phyloP scores from a whole-genome alignment of 1,140 invertebrate genomes.

The Palaemon carinicauda region DNA sequence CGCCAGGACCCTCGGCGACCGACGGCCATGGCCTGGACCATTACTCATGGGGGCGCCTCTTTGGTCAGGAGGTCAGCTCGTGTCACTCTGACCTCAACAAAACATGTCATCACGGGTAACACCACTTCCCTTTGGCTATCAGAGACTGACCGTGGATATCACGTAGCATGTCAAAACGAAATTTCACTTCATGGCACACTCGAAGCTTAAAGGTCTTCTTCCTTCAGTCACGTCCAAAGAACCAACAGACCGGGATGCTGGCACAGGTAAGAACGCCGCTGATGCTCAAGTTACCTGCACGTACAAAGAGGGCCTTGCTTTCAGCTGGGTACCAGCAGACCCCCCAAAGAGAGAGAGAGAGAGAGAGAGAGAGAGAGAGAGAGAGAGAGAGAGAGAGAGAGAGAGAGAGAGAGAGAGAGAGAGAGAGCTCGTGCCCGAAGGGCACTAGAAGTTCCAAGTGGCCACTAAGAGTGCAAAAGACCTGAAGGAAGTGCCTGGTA shows the following conservation, averaged over 20 bases:
- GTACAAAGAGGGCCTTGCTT: not conserved
- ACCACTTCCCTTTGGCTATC: not conserved
- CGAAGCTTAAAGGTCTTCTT: not conserved
- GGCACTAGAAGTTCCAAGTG: not conserved
- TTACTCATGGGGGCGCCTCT: constrained; percentile 48
- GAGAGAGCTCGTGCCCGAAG: not conserved
- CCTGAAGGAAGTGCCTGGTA: too few species aligned
- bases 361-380: not conserved
- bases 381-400: not conserved
- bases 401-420: not conserved
- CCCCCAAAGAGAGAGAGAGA: not conserved
- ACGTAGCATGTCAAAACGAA: not conserved
- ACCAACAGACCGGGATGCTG: not conserved
- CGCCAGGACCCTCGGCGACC: constrained; percentile 50
- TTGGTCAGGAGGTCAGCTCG: constrained; percentile 21
- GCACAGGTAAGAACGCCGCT: not conserved
- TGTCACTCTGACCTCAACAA: constrained; percentile 7
- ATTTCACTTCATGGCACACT: not conserved
- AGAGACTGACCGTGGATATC: not conserved
- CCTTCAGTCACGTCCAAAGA: not conserved
- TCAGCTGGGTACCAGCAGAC: not conserved
- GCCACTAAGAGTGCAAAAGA: not conserved
- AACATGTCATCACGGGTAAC: not conserved
- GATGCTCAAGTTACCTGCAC: not conserved
- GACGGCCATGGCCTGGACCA: constrained; percentile 51